Evolutionary conservation across 2,888 invertebrate genomes (phyloP), one percentile per base, ranked within the genome.

Genomic region (Celastrina argiolus): DNA sequence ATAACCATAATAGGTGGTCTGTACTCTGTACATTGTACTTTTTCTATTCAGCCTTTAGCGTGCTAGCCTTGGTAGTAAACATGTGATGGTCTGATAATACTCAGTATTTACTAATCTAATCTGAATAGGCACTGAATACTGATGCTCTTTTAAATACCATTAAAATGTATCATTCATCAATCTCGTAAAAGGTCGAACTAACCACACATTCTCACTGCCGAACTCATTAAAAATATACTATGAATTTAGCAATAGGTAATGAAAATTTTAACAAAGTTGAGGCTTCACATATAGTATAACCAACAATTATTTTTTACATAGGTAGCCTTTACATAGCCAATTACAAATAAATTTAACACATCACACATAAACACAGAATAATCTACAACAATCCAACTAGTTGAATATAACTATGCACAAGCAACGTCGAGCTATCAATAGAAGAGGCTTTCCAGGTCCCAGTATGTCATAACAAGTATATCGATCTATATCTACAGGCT

Each of bases 1-100:
- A 51, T 51, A 26, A 51, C 22, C 51, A 51, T 51, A 51, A 51
- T 51, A 51, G 51, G 51, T 51, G 4, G 22, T 51, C 22, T 26
- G 22, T 51, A 51, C 12, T 16, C 14, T 51, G 2, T 36, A 36
- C 36, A 4, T 7, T 31, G 31, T 31, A 18, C 14, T 26, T 51
- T 45, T 51, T 51, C 51, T 51, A 51, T 51, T 51, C 51, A 51
- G 22, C 51, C 2, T 51, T 51, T 4, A 26, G n/a, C n/a, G n/a
- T n/a, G n/a, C n/a, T n/a, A n/a, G 51, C 51, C 51, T 51, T 51
- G 51, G 51, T 26, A 51, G 51, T 18, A 16, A 41, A 14, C 41
- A 22, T 26, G 45, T 51, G 22, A 51, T 51, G 51, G 51, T 51
- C 18, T 8, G 36, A 36, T 36, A 36, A 12, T 2, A 51, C 5